Conservation (phyloP, 2,888 invertebrate genomes). For the Agrochola macilenta region DNA sequence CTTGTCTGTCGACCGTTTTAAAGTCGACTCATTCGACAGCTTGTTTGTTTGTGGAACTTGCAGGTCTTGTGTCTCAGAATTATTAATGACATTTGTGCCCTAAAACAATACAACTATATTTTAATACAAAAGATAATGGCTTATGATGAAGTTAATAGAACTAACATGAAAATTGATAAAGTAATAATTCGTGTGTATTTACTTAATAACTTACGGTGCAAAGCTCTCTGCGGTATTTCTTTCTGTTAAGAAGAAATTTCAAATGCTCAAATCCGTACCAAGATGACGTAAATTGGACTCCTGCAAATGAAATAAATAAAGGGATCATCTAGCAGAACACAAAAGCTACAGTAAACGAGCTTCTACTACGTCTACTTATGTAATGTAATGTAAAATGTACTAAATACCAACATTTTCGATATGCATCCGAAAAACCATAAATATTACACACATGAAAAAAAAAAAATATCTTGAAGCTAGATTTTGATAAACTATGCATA, state of each 20-base stretch:
- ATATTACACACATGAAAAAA: not conserved
- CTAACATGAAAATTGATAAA: too few species aligned
- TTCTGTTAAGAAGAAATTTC: not conserved
- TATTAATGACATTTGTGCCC: not conserved
- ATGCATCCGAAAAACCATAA: not conserved
- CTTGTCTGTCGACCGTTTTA: too few species aligned
- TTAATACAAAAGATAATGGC: not conserved
- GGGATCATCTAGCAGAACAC: not conserved
- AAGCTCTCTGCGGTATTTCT: not conserved
- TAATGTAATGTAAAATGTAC: not conserved
- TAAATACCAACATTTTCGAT: not conserved
- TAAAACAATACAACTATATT: not conserved
- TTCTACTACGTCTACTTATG: not conserved
- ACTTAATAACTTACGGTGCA: not conserved
- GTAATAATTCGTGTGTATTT: not conserved
- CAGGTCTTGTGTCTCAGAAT: not conserved
- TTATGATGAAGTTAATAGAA: not conserved
- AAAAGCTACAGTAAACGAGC: not conserved
- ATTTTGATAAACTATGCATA: not conserved
- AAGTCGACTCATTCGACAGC: not conserved
- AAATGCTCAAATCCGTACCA: constrained; percentile 12
- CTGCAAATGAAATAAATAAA: not conserved
- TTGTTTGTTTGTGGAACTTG: not conserved
- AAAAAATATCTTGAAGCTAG: not conserved
- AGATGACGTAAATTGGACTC: not conserved